Evolutionary conservation across 2,797 vertebrate species (phyloP), one percentile per base, ranked within the genome.

Genomic region (Alcedo quadribrachys): DNA sequence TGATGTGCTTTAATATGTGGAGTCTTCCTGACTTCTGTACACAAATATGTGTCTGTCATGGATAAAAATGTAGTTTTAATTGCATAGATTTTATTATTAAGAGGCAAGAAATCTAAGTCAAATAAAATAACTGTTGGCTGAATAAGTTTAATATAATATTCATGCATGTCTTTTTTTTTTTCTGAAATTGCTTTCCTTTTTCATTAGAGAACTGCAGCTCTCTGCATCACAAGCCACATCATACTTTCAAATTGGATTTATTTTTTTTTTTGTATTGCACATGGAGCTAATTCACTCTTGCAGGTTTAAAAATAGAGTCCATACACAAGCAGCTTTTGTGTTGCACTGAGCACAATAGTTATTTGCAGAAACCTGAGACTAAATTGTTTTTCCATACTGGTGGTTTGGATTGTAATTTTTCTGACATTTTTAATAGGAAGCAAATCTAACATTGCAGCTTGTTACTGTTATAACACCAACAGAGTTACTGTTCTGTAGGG

Each of bases 91-190:
- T 53, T 28, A 16, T 24, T 78, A 5, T n/a, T 25, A 35, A 45
- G 32, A 63, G 20, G 35, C 7, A 57, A 84, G 50, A 79, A 82
- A 58, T 54, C 19, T 5, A 33, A 35, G 30, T 73, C 30, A 71
- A 55, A 45, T 11, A 60, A 69, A 19, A 50, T 6, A 62, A 28
- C 27, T 22, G 4, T 42, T 75, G 55, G 7, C 74, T 63, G 24
- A 54, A 37, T 50, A 81, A 40, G 25, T 65, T 50, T 63, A 80
- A 22, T 70, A 30, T 10, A 19, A 2, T 77, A 9, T 61, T 70
- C n/a, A 13, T 1, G 0, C 0, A 1, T 24, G 28, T 43, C 1
- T 54, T 55, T 61, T 35, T 78, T 65, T 78, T 65, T 75, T 67
- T 62, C 46, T 79, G 35, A 86, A 69, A 63, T 51, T 28, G 30